Conservation (phyloP, 2,888 invertebrate species). For the Drosophila kambysellisi region DNA sequence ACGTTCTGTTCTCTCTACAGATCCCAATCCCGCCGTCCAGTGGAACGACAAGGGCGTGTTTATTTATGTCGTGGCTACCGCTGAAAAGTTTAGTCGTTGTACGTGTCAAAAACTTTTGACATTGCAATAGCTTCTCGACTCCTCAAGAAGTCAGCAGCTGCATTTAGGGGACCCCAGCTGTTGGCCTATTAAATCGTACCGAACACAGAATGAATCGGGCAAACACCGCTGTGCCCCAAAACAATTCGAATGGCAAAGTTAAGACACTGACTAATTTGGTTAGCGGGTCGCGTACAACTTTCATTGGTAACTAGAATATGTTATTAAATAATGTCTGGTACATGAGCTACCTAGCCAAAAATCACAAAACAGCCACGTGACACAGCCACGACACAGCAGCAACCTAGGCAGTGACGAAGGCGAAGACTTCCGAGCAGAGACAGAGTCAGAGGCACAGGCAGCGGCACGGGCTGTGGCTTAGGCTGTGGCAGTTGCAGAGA, state of each 20-base stretch:
- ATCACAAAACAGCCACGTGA: constrained; percentile 34
- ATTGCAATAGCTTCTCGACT: constrained; percentile 63
- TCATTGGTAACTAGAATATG: constrained; percentile 62
- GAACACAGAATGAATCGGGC: constrained; percentile 15
- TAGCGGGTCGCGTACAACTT: constrained; percentile 66
- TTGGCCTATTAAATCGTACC: constrained; percentile 54
- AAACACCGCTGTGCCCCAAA: constrained; percentile 5
- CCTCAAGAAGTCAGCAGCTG: constrained; percentile 56
- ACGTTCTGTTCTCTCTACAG: constrained; percentile 51
- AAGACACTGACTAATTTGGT: constrained; percentile 69
- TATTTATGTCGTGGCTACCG: constrained; percentile 72
- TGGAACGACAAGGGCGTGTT: constrained; percentile 62
- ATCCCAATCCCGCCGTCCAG: neutral
- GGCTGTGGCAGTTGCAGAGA: neutral
- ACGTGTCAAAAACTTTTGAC: constrained; percentile 78
- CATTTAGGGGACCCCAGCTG: constrained; percentile 57
- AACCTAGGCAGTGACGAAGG: neutral
- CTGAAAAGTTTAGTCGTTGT: constrained; percentile 73
- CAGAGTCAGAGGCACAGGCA: neutral
- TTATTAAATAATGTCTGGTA: constrained; percentile 69
- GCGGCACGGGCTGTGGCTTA: neutral
- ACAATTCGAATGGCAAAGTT: constrained; percentile 46
- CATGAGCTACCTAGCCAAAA: constrained; percentile 41
- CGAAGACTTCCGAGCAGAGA: neutral
- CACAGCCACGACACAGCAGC: constrained; percentile 11